A percentile compares a stretch with the other conserved stretches of the same genome.
phyloP scores from a whole-genome alignment of 1,140 invertebrate species.

The Amyelois transitella region DNA sequence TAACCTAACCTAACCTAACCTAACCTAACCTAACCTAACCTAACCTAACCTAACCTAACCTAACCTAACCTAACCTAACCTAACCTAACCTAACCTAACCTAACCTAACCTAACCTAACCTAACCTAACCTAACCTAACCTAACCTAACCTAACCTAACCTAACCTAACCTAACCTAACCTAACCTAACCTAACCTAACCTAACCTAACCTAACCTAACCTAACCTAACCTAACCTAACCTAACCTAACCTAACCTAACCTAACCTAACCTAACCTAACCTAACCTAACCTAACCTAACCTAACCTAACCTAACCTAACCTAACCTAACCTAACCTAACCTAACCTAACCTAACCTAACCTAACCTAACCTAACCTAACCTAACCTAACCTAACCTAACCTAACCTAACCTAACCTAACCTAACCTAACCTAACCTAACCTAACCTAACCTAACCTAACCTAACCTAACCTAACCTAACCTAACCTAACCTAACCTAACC shows the following conservation, averaged over 20 bases:
- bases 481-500: too few species aligned
- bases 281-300: conserved; percentile 7
- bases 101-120: conserved; percentile 29
- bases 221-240: conserved; percentile 23
- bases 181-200: conserved; percentile 23
- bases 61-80: conserved; percentile 28
- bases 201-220: conserved; percentile 21
- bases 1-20: conserved; percentile 28
- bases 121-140: conserved; percentile 29
- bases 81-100: conserved; percentile 30
- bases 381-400: conserved; percentile 29
- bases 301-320: conserved; percentile 12
- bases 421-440: too few species aligned
- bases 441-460: too few species aligned
- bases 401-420: too few species aligned
- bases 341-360: conserved; percentile 21
- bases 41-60: conserved; percentile 28
- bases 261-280: conserved; percentile 6
- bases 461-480: too few species aligned
- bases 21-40: conserved; percentile 25
- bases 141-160: conserved; percentile 16
- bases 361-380: conserved; percentile 24
- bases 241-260: conserved; percentile 19
- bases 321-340: conserved; percentile 9
- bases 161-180: conserved; percentile 23